Evolutionary conservation across 1,140 invertebrate species (phyloP).

Genomic region (Drosophila santomea): DNA sequence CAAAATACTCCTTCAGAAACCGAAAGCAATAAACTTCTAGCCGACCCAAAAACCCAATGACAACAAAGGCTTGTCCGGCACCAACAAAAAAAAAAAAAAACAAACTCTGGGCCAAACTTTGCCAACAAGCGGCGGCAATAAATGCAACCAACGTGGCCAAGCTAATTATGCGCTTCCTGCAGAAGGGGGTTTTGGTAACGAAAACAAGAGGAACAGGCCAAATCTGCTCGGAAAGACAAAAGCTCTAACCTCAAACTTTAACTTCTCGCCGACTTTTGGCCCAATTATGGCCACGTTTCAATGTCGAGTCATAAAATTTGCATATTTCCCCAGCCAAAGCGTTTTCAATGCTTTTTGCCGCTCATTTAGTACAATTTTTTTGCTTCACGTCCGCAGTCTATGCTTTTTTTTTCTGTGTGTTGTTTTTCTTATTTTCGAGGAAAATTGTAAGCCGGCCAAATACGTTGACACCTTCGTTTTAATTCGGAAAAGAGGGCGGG

Average conservation of each 20-base stretch:
- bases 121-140: slow-evolving; percentile 30
- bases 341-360: slow-evolving; percentile 53
- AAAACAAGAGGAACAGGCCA: slow-evolving; percentile 21
- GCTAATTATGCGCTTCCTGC: slow-evolving; percentile 45
- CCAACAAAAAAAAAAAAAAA: slow-evolving; percentile 28
- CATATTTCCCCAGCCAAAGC: slow-evolving; percentile 58
- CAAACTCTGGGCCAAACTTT: slow-evolving; percentile 21
- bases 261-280: slow-evolving; percentile 50
- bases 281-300: slow-evolving; percentile 72
- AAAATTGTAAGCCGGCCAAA: slow-evolving; percentile 55
- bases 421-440: slow-evolving; percentile 14
- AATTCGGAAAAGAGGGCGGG: slow-evolving; percentile 20
- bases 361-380: slow-evolving; percentile 12
- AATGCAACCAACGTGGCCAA: slow-evolving; percentile 47
- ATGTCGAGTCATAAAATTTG: slow-evolving; percentile 72
- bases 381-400: background rate
- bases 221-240: slow-evolving; percentile 40
- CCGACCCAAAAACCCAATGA: slow-evolving; percentile 22
- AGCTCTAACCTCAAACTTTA: slow-evolving; percentile 53
- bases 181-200: background rate
- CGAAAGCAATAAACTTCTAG: slow-evolving; percentile 27
- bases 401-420: background rate
- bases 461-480: slow-evolving; percentile 75
- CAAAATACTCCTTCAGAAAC: slow-evolving; percentile 11
- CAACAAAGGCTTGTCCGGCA: slow-evolving; percentile 36